These are phyloP conservation scores for Diadumene lineata DNA, from an alignment of 92 coral and sea anemone species.

Conservation along the genomic window DNA sequence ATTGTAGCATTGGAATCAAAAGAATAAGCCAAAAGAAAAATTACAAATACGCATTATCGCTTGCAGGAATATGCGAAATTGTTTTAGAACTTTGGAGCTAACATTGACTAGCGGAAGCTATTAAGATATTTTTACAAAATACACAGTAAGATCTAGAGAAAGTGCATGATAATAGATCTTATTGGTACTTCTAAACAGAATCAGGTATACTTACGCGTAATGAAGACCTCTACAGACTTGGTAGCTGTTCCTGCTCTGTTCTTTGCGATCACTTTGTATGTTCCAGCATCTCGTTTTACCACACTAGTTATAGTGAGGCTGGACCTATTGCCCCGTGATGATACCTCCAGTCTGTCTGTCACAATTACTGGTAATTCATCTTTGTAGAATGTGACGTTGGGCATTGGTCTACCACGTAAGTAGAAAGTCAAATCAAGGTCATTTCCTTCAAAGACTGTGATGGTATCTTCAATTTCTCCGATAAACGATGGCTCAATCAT, in stretches of 20 bases:
- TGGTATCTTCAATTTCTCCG: constrained; percentile 77
- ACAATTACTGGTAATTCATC: constrained; percentile 77
- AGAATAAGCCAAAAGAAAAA: too few species aligned
- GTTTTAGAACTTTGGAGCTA: too few species aligned
- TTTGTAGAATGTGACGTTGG: constrained; percentile 85
- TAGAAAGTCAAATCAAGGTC: constrained; percentile 70
- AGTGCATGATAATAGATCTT: too few species aligned
- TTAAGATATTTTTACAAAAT: too few species aligned
- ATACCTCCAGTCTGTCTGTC: constrained; percentile 64
- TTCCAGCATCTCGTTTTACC: constrained; percentile 75
- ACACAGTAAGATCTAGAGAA: too few species aligned
- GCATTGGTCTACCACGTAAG: constrained; percentile 83
- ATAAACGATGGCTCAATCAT: constrained; percentile 83
- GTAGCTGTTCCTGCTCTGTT: constrained; percentile 83
- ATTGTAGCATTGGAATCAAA: too few species aligned
- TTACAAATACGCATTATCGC: too few species aligned
- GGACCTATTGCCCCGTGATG: constrained; percentile 56
- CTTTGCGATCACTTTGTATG: constrained; percentile 80
- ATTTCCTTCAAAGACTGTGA: constrained; percentile 75
- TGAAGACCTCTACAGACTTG: constrained; percentile 69
- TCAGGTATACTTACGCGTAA: constrained; percentile 61
- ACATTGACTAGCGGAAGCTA: too few species aligned
- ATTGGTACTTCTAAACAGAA: not conserved
- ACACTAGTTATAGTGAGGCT: constrained; percentile 59
- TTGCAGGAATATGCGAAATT: too few species aligned